phyloP scores from a whole-genome alignment of 2,888 invertebrate species.

The Leistus spinibarbis region DNA sequence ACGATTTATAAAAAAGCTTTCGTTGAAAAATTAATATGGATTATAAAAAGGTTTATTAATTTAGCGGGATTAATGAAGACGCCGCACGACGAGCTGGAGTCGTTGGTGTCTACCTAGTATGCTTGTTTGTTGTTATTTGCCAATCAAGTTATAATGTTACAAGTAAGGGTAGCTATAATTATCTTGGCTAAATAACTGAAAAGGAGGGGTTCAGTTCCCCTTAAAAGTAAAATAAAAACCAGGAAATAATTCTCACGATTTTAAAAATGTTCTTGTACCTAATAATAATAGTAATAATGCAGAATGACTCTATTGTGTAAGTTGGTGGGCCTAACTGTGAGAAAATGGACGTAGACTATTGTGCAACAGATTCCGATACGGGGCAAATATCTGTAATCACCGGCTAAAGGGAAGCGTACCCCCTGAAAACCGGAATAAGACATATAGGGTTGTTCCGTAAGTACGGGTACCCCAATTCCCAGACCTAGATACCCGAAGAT shows the following conservation, averaged over 20 bases:
- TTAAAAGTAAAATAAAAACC: conserved; percentile 1
- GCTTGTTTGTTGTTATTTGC: too few relatives aligned
- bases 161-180: too few relatives aligned
- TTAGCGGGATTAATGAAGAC: too few relatives aligned
- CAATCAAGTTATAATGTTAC: too few relatives aligned
- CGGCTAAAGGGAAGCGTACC: background rate
- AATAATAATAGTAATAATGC: background rate
- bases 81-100: too few relatives aligned
- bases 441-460: conserved; percentile 18
- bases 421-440: conserved; percentile 17
- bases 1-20: too few relatives aligned
- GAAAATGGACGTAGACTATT: conserved; percentile 8
- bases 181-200: too few relatives aligned
- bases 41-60: too few relatives aligned
- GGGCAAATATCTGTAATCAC: conserved; percentile 16
- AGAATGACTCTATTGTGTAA: conserved; percentile 17
- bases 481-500: conserved; percentile 23
- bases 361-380: conserved; percentile 26
- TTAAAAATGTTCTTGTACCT: background rate
- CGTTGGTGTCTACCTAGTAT: too few relatives aligned
- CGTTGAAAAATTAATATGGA: too few relatives aligned
- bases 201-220: background rate
- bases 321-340: background rate
- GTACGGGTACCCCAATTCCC: conserved; percentile 8
- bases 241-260: conserved; percentile 20